phyloP scores from a whole-genome alignment of 2,113 vertebrate species.

The Reinhardtius hippoglossoides region DNA sequence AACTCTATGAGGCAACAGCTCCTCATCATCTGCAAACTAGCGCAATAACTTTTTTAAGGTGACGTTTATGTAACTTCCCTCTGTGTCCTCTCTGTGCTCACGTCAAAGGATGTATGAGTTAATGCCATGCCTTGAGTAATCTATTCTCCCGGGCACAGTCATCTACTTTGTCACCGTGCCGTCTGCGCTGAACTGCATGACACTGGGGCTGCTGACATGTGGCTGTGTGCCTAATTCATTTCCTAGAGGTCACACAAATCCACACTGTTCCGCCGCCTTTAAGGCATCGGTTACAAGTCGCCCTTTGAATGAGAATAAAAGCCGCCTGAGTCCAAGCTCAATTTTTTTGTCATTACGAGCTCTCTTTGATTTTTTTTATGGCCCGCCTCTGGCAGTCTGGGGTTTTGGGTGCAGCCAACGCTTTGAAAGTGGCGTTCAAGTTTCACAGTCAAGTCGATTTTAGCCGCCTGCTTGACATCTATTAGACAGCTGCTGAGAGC shows the following conservation, averaged over 20 bases:
- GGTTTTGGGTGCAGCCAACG: slow-evolving; percentile 45
- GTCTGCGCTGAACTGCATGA: slow-evolving; percentile 36
- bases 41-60: not conserved
- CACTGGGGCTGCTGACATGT: not conserved
- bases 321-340: slow-evolving; percentile 32
- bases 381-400: slow-evolving; percentile 57
- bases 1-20: not conserved
- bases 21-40: slow-evolving; percentile 1
- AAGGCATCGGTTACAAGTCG: slow-evolving; percentile 53
- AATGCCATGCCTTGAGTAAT: slow-evolving; percentile 49
- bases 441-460: slow-evolving; percentile 62
- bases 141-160: slow-evolving; percentile 25
- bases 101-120: slow-evolving; percentile 64
- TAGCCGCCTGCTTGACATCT: slow-evolving; percentile 59
- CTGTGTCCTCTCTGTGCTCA: slow-evolving; percentile 34
- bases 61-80: slow-evolving; percentile 19
- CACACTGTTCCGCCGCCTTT: slow-evolving; percentile 24
- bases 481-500: slow-evolving; percentile 60
- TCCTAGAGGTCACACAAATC: slow-evolving; percentile 48
- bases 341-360: slow-evolving; percentile 48
- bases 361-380: slow-evolving; percentile 63
- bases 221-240: slow-evolving; percentile 31
- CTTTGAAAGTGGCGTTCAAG: slow-evolving; percentile 65
- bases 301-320: slow-evolving; percentile 37
- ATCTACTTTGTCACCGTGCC: slow-evolving; percentile 16